These are phyloP conservation scores for Ardeotis arabs DNA, from an alignment of 2,113 vertebrate genomes.

Conservation along the genomic window DNA sequence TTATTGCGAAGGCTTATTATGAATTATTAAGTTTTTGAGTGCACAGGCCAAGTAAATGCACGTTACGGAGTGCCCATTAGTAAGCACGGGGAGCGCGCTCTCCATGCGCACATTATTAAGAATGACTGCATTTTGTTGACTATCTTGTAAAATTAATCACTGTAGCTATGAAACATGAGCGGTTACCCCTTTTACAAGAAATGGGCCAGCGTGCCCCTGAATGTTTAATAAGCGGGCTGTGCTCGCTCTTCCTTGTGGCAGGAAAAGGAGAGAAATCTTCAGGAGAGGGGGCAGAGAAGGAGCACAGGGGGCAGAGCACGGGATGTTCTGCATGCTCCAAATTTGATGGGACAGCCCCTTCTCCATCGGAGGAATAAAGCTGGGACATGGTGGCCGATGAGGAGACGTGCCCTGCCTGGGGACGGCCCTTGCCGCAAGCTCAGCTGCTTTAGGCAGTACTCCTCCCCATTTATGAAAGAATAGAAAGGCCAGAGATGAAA, in stretches of 20 bases:
- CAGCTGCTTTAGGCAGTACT: background rate
- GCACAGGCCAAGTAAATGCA: background rate
- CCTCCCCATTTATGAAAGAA: background rate
- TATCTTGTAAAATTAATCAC: conserved; percentile 55
- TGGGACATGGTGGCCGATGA: background rate
- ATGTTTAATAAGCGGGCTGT: background rate
- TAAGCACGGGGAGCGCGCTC: background rate
- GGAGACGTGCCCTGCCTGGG: background rate
- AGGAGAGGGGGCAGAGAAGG: background rate
- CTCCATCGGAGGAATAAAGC: background rate
- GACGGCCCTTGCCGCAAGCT: background rate
- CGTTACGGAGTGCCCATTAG: conserved; percentile 4
- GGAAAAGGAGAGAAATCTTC: background rate
- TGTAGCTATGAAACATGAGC: background rate
- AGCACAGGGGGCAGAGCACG: background rate
- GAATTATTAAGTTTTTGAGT: conserved; percentile 58
- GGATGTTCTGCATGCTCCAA: background rate
- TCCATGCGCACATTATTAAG: background rate
- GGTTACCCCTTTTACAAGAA: background rate
- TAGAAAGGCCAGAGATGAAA: background rate
- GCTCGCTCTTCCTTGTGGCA: background rate
- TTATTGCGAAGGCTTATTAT: conserved; percentile 25
- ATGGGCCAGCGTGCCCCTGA: background rate
- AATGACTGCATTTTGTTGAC: background rate
- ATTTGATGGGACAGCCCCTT: background rate